A percentile compares a stretch with the other conserved stretches of the same genome.
Conservation (phyloP, 2,888 invertebrate genomes). For the Tenthredo distinguenda region DNA sequence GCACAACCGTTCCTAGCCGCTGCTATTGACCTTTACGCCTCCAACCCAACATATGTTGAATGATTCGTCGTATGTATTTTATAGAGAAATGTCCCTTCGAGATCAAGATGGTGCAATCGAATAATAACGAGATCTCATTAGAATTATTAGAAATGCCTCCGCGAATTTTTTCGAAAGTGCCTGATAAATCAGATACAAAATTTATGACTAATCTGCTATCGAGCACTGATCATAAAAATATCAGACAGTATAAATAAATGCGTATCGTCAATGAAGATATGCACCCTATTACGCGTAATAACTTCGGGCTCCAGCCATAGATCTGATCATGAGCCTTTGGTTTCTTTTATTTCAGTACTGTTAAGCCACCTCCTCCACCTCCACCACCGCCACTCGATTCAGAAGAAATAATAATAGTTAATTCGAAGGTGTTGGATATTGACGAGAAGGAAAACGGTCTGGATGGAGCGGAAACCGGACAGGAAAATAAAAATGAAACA, state of each 20-base stretch:
- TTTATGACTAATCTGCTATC: not conserved
- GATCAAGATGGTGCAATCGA: not conserved
- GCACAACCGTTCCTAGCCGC: not conserved
- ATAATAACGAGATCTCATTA: not conserved
- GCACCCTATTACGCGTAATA: slow-evolving; percentile 42
- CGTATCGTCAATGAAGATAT: not conserved
- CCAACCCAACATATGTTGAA: not conserved
- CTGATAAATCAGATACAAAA: not conserved
- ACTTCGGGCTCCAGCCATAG: slow-evolving; percentile 56
- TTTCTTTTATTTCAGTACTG: slow-evolving; percentile 61
- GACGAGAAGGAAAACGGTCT: slow-evolving; percentile 65
- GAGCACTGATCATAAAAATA: not conserved
- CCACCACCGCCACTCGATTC: slow-evolving; percentile 75
- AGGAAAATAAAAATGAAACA: slow-evolving; percentile 67
- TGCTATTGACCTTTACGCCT: not conserved
- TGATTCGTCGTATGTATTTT: not conserved
- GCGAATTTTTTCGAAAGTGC: not conserved
- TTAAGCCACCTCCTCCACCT: slow-evolving; percentile 73
- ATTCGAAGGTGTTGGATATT: slow-evolving; percentile 62
- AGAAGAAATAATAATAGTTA: slow-evolving; percentile 67
- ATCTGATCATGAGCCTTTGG: not conserved
- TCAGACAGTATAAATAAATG: not conserved
- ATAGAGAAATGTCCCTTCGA: not conserved
- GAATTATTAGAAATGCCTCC: not conserved
- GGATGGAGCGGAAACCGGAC: slow-evolving; percentile 57